A percentile compares a stretch with the other conserved stretches of the same genome.
Conservation (phyloP, 2,113 vertebrate species). For the Scophthalmus maximus region DNA sequence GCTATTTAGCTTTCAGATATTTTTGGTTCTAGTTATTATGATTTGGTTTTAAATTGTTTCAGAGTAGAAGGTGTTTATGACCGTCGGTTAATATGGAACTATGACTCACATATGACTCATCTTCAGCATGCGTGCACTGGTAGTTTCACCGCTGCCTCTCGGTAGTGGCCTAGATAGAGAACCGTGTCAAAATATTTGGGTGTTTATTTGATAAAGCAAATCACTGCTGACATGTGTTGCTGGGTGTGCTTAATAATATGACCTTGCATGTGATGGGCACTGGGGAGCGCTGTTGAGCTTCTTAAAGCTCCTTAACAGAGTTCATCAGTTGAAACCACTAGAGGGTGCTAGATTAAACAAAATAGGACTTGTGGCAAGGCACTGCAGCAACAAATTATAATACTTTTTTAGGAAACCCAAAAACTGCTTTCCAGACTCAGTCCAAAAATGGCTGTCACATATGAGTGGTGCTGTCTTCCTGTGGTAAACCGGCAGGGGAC, state of each 20-base stretch:
- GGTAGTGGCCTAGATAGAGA: not conserved
- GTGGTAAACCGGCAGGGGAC: conserved; percentile 29
- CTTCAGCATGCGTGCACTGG: not conserved
- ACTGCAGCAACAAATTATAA: conserved; percentile 46
- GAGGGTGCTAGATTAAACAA: conserved; percentile 63
- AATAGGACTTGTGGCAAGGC: not conserved
- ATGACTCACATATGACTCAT: conserved; percentile 60
- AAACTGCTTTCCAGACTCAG: conserved; percentile 31
- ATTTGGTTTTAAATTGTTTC: not conserved
- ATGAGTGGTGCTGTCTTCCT: conserved; percentile 20
- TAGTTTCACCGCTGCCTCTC: conserved; percentile 9
- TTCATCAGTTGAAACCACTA: conserved; percentile 53
- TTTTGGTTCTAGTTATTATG: not conserved
- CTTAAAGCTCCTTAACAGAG: not conserved
- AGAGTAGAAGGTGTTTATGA: not conserved
- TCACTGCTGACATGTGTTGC: not conserved
- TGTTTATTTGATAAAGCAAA: conserved; percentile 21
- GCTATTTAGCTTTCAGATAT: not conserved
- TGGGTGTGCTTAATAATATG: not conserved
- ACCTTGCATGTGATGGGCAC: conserved; percentile 20
- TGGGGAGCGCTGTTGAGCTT: conserved; percentile 53
- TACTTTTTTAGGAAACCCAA: not conserved
- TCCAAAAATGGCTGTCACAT: conserved; percentile 11
- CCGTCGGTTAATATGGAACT: not conserved
- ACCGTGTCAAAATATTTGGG: not conserved